Evolutionary conservation across 1,140 invertebrate genomes (phyloP).

Genomic region (Argopecten irradians): DNA sequence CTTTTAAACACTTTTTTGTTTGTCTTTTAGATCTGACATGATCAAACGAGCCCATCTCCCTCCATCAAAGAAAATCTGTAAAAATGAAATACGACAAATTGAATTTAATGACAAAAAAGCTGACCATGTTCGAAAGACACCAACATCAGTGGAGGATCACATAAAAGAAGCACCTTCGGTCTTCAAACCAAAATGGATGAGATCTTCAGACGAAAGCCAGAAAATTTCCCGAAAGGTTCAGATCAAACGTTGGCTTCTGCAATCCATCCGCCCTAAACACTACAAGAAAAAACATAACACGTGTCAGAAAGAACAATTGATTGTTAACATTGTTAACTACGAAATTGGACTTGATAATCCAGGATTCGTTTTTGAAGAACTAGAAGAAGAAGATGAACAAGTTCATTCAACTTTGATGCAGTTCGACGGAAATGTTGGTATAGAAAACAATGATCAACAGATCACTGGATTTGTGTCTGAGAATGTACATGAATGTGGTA

Average conservation of each 20-base stretch:
- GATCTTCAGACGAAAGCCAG: neutral
- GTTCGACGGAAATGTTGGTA: neutral
- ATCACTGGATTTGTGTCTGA: neutral
- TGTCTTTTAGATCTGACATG: neutral
- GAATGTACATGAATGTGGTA: neutral
- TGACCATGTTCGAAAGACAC: neutral
- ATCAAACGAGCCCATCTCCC: neutral
- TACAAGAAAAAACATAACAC: neutral
- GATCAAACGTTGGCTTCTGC: neutral
- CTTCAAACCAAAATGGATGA: slow-evolving; percentile 22
- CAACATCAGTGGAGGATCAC: neutral
- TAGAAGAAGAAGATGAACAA: neutral
- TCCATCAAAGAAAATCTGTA: neutral
- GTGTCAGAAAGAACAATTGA: neutral
- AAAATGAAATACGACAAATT: neutral
- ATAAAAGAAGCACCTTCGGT: neutral
- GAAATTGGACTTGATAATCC: neutral
- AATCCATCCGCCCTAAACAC: neutral
- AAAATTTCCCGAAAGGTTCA: neutral
- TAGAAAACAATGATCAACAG: neutral
- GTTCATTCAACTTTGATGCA: neutral
- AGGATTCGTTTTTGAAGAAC: neutral
- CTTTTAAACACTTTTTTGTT: neutral
- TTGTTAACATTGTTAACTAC: neutral
- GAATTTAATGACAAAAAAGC: neutral